Base-by-base conservation (phyloP, 2,888 invertebrate species). In the Galerucella pusilla region DNA sequence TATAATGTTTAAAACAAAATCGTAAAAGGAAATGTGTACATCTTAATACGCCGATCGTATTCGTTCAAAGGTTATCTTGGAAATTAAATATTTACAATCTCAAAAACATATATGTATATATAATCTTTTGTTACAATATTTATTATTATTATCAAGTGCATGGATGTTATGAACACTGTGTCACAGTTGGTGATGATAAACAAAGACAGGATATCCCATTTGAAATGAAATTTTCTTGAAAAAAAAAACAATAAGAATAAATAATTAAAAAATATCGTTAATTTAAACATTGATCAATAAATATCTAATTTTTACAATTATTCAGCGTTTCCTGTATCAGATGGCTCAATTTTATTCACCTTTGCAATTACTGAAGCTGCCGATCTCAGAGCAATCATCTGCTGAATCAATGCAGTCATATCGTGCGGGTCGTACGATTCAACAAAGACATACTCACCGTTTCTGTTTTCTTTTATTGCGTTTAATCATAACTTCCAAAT, bases 191-290 rank as follows among this genome's bases (percentile, higher is more conserved):
- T 28, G 20, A 25, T 65, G 35, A 49, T 42, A 42, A 65, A 71
- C 71, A 71, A 71, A 71, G 71, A 65, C 64, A 71, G 71, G 71
- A 71, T 65, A 57, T 61, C 71, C 71, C 71, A 5, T 60, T 45
- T 28, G 45, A 68, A 68, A 59, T 12, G 59, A 59, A 59, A 45
- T 68, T 9, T 68, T 45, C 7, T 20, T 20, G 1, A 20, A 12
- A 68, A 5, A 35, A 35, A 35, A 35, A 35, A 35, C 35, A 35
- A 7, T 42, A 20, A 60, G 64, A 71, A 71, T 65, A 65, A 65
- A 71, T 57, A 63, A 64, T 25, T 64, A 63, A 64, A 63, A 63
- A 61, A n/a, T 49, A 28, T 28, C 4, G 20, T 0, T 35, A 35
- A 35, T 35, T 28, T 28, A 28, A 28, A 28, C 28, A 28, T 28